Conservation (phyloP, 1,140 invertebrate genomes). For the Ectropis grisescens region DNA sequence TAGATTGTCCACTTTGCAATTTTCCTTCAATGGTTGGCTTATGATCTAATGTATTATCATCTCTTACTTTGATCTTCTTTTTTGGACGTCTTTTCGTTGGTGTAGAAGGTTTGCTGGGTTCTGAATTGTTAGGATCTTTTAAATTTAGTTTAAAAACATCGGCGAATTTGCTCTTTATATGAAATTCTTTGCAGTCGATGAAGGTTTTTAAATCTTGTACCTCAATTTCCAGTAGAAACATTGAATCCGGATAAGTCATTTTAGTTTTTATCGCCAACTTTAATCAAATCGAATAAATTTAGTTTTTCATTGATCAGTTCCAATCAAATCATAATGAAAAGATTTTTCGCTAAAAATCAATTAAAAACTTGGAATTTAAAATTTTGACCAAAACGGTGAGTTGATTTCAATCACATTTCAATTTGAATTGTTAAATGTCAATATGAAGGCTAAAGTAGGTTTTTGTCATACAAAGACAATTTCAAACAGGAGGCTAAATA, state of each 20-base stretch:
- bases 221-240: constrained; percentile 47
- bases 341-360: background rate
- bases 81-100: constrained; percentile 12
- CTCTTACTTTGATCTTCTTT: constrained; percentile 20
- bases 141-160: constrained; percentile 37
- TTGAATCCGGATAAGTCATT: constrained; percentile 49
- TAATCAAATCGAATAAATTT: constrained; percentile 4
- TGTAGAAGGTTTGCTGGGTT: constrained; percentile 5
- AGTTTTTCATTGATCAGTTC: constrained; percentile 1
- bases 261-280: constrained; percentile 13
- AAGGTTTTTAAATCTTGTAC: constrained; percentile 32
- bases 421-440: too few relatives aligned
- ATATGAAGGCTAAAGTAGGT: too few relatives aligned
- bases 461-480: too few relatives aligned
- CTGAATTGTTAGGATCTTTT: constrained; percentile 19
- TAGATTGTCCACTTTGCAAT: constrained; percentile 18
- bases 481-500: too few relatives aligned
- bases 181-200: constrained; percentile 22
- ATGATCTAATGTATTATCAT: constrained; percentile 2
- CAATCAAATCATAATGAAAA: constrained; percentile 10
- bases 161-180: constrained; percentile 29
- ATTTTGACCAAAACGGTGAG: constrained; percentile 26
- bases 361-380: constrained; percentile 36
- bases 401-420: too few relatives aligned
- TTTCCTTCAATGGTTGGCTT: constrained; percentile 6